Base-by-base conservation (phyloP, 1,140 invertebrate genomes). In the Drosophila auraria region DNA sequence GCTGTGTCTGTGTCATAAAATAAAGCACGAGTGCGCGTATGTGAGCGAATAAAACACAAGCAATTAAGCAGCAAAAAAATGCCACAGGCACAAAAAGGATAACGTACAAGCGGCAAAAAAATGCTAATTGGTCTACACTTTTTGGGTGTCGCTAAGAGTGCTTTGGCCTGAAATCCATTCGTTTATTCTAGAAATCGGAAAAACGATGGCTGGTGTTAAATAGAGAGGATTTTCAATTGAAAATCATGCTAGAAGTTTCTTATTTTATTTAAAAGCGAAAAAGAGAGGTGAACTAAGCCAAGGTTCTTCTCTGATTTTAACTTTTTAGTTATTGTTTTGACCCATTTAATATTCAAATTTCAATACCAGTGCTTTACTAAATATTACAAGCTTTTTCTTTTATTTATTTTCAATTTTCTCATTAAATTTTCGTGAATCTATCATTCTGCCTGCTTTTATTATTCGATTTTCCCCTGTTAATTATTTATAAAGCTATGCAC, bases 31-130 rank as follows among this genome's bases (percentile, higher is more conserved):
- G 42, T 42, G 58, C 33, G 36, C 11, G 36, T 44, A 62, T 79
- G 60, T 40, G 53, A 25, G 23, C 69, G 61, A 47, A 76, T 81
- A 64, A 81, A 70, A 45, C 17, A 44, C 58, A 64, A 70, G 45
- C 78, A 60, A 76, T 76, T 81, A 69, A 68, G 42, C 78, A 30
- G 42, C n/a, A 33, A 17, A 38, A 53, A 76, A 51, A 63, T 50
- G 23, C 44, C 33, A 14, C 50, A 11, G 51, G 72, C 70, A 42
- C 42, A 42, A 47, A 71, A 63, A 36, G n/a, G 58, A 42, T 64
- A 50, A 12, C 11, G 11, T 12, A 15, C 23, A 17, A 38, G 38
- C 54, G 12, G 4, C 2, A 36, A 44, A 53, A 45, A 72, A 59
- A 51, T 7, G 30, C 54, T 74, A 74, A 73, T 74, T 74, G 69